phyloP scores from a whole-genome alignment of 2,888 invertebrate genomes.

The Cephus spinipes region DNA sequence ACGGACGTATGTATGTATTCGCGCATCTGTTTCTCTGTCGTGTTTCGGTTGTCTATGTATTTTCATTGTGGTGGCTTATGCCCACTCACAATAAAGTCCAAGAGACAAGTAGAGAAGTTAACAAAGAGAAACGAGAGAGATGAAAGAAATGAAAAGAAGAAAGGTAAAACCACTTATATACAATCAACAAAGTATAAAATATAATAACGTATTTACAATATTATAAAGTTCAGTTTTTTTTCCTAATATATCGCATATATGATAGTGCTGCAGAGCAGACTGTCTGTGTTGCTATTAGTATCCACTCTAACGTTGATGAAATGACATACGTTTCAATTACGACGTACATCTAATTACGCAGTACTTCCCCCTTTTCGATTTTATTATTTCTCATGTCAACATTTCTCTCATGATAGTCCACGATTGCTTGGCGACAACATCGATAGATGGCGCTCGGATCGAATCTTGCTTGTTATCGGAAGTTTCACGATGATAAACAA shows the following conservation, averaged over 20 bases:
- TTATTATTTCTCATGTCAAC: background rate
- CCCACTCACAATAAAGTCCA: background rate
- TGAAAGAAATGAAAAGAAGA: background rate
- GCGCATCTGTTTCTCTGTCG: background rate
- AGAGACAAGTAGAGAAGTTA: conserved; percentile 18
- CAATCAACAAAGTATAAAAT: conserved; percentile 46
- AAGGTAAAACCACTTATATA: conserved; percentile 30
- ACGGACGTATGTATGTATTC: background rate
- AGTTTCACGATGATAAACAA: background rate
- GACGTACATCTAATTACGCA: background rate
- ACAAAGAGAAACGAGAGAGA: background rate
- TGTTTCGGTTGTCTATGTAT: background rate
- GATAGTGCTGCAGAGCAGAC: conserved; percentile 26
- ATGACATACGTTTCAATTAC: background rate
- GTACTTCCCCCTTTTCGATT: background rate
- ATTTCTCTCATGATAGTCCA: background rate
- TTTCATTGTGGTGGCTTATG: background rate
- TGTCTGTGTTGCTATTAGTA: conserved; percentile 29
- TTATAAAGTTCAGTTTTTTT: conserved; percentile 35
- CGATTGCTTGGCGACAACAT: background rate
- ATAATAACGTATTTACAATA: conserved; percentile 45
- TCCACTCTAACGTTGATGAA: conserved; percentile 1
- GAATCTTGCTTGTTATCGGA: background rate
- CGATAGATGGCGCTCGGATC: background rate
- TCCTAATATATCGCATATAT: conserved; percentile 22